Conservation (phyloP, 64 coral and sea anemone genomes). For the Cladopsammia gracilis region DNA sequence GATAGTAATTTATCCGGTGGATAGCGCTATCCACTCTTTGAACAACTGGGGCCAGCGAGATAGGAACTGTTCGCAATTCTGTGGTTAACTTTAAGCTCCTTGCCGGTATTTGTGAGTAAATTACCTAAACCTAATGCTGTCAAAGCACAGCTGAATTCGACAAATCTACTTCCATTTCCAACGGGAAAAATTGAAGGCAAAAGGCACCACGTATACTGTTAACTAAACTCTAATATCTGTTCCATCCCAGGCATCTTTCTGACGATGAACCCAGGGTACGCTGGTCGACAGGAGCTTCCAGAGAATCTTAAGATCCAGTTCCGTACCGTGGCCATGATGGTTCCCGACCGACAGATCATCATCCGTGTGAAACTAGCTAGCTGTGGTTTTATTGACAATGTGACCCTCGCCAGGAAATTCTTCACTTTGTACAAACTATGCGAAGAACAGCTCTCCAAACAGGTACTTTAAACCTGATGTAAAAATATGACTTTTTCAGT, state of each 20-base stretch:
- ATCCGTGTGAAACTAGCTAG: slow-evolving; percentile 96
- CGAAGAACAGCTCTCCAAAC: slow-evolving; percentile 97
- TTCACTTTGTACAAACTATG: slow-evolving; percentile 96
- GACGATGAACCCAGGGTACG: slow-evolving; percentile 67
- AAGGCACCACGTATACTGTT: neutral
- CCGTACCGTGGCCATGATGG: slow-evolving; percentile 99
- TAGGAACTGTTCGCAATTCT: no score
- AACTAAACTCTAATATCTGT: neutral
- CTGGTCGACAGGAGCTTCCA: slow-evolving; percentile 89
- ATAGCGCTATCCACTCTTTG: no score
- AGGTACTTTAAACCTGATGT: slow-evolving; percentile 31
- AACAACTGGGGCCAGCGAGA: no score
- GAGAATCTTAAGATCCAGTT: slow-evolving; percentile 99
- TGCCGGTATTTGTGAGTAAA: no score
- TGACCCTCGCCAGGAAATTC: slow-evolving; percentile 94
- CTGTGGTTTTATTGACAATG: slow-evolving; percentile 95
- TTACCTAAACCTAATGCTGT: no score
- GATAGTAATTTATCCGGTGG: no score
- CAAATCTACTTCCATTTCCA: no score
- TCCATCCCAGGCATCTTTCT: slow-evolving; percentile 53
- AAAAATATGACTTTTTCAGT: neutral
- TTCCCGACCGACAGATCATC: slow-evolving; percentile 96
- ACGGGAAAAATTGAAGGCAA: no score
- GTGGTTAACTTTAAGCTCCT: no score
- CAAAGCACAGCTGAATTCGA: no score